These are phyloP conservation scores for Porites lobata DNA, from an alignment of 92 coral and sea anemone genomes.

Conservation along the genomic window DNA sequence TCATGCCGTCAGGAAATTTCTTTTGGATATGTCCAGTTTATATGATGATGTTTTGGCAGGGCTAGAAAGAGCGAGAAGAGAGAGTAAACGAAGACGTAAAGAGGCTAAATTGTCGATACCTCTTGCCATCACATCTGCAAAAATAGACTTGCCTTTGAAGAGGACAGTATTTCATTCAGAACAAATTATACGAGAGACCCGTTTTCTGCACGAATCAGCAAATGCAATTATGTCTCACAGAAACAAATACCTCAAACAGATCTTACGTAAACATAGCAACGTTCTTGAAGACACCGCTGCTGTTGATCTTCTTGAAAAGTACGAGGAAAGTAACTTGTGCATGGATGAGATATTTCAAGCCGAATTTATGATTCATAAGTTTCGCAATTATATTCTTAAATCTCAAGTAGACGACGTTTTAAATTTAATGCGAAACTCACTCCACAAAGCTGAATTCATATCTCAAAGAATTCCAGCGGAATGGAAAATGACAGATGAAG, in stretches of 20 bases:
- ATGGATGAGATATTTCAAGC: neutral
- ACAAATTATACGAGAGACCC: neutral
- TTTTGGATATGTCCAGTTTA: neutral
- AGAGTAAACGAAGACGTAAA: neutral
- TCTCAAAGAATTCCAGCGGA: constrained; percentile 1
- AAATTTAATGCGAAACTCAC: neutral
- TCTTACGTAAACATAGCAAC: neutral
- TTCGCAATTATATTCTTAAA: neutral
- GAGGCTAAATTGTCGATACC: neutral
- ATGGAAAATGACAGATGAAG: neutral
- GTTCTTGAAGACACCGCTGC: neutral
- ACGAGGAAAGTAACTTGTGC: neutral
- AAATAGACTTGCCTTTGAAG: neutral
- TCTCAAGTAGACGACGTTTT: neutral
- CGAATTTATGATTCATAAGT: neutral
- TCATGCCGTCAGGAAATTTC: neutral
- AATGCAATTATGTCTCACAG: neutral
- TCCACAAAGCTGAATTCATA: neutral
- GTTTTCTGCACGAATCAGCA: neutral
- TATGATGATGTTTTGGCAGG: neutral
- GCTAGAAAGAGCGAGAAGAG: too few relatives aligned
- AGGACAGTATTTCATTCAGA: neutral
- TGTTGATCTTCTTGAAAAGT: neutral
- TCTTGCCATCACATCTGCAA: too few relatives aligned
- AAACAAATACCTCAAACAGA: neutral